Evolutionary conservation across 2,888 invertebrate genomes (phyloP), one percentile per base, ranked within the genome.

Genomic region (Plagiodera versicolora): DNA sequence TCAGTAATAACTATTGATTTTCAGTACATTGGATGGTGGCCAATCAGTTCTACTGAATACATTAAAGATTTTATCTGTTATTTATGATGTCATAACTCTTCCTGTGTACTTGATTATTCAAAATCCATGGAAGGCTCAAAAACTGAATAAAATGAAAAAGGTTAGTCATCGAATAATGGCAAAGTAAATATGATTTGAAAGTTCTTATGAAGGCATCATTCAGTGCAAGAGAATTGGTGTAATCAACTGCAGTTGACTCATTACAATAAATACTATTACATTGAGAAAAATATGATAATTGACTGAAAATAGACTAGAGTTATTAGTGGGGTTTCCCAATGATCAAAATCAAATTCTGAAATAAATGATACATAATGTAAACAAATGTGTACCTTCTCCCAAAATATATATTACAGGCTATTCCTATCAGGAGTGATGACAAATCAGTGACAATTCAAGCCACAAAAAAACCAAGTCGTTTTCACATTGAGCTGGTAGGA

Each of bases 401-500:
- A n/a, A n/a, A n/a, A n/a, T n/a, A n/a, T n/a, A 32, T 49, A 6
- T 53, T 54, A 51, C 30, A 60, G 63, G 60, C 63, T 11, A 19
- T 24, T 6, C 18, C 58, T 9, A 44, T 57, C n/a, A 54, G 54
- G 24, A 39, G 24, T 50, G 60, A 49, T 11, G 46, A 53, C 10
- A 51, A 55, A n/a, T 63, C 51, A 14, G 79, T 94, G 67, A 90
- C 90, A 24, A 92, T 90, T 74, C 85, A 90, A 58, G 89, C 90
- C 45, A 83, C 89, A 67, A 86, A 88, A 45, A 81, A 86, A 24
- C 90, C 92, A 0, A 84, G 87, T 63, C 83, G 83, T 49, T 30
- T 89, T 71, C 91, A 92, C 78, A 78, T 89, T 66, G 85, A 86
- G 66, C 83, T 93, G 80, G 82, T 89, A 68, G 86, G 88, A 69